Base-by-base conservation (phyloP, 2,888 invertebrate genomes). In the Acleris sparsana region DNA sequence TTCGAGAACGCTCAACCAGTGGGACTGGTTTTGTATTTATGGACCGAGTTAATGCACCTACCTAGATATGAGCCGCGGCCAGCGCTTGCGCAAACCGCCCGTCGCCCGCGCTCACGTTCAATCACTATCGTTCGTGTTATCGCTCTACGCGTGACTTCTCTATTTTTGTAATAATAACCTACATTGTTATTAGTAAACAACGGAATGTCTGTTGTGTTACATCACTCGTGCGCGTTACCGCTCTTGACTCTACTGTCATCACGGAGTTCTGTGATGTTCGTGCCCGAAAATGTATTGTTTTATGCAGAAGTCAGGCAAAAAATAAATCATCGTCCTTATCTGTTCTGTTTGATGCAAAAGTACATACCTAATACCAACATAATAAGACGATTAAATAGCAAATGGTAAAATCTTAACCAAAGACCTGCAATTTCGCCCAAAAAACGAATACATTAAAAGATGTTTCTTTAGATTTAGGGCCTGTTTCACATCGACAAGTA, bases 1-100 rank as follows among this genome's bases (percentile, higher is more conserved):
- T 91, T 91, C 89, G 89, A 92, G 91, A 92, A 91, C 90, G 88
- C 88, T 87, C 85, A 89, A 90, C 92, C 88, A 84, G 92, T 91
- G 80, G 74, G 74, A 89, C 92, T 89, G 88, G 92, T 92, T 91
- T 88, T 78, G 86, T 92, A 91, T 91, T 92, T 92, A 91, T 90
- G 91, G 89, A 88, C 83, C 77, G 86, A 87, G 88, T 89, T 87
- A 87, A 89, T 89, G 89, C 89, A 89, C 83, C 89, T 89, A 90
- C 90, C 87, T 87, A 88, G 85, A 87, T 88, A 88, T 84, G 83
- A 89, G 87, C 86, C 82, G 84, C 80, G 84, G 85, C 80, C 80
- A 80, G 80, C 84, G 85, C 85, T 89, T 89, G 89, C 88, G 88
- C 89, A 89, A 90, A 89, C 84, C 85, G 75, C 80, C 78, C 76